Conservation (phyloP, 2,888 invertebrate species). For the Piscicola geometra region DNA sequence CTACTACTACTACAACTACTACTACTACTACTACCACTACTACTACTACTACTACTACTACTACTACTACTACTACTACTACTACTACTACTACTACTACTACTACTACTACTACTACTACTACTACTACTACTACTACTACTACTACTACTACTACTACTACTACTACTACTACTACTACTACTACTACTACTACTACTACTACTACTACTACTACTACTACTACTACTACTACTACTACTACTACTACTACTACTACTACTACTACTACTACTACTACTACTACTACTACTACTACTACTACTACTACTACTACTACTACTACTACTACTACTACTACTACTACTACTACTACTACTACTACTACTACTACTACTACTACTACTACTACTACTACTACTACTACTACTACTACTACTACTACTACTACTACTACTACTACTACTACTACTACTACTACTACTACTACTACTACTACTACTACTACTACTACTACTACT, state of each 20-base stretch:
- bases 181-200: slow-evolving; percentile 42
- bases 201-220: slow-evolving; percentile 42
- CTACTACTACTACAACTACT: slow-evolving; percentile 39
- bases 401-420: slow-evolving; percentile 41
- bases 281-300: slow-evolving; percentile 40
- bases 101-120: slow-evolving; percentile 37
- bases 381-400: slow-evolving; percentile 41
- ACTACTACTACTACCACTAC: slow-evolving; percentile 40
- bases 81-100: slow-evolving; percentile 38
- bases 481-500: slow-evolving; percentile 37
- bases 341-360: slow-evolving; percentile 36
- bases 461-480: slow-evolving; percentile 40
- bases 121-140: slow-evolving; percentile 39
- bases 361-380: slow-evolving; percentile 40
- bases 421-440: slow-evolving; percentile 42
- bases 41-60: slow-evolving; percentile 34
- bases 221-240: slow-evolving; percentile 42
- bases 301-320: slow-evolving; percentile 40
- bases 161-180: slow-evolving; percentile 42
- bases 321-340: slow-evolving; percentile 39
- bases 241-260: slow-evolving; percentile 38
- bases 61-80: slow-evolving; percentile 40
- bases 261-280: slow-evolving; percentile 38
- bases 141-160: slow-evolving; percentile 39
- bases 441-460: slow-evolving; percentile 42